These are phyloP conservation scores for Phaonia tiefii DNA, from an alignment of 2,888 invertebrate species.

Conservation along the genomic window DNA sequence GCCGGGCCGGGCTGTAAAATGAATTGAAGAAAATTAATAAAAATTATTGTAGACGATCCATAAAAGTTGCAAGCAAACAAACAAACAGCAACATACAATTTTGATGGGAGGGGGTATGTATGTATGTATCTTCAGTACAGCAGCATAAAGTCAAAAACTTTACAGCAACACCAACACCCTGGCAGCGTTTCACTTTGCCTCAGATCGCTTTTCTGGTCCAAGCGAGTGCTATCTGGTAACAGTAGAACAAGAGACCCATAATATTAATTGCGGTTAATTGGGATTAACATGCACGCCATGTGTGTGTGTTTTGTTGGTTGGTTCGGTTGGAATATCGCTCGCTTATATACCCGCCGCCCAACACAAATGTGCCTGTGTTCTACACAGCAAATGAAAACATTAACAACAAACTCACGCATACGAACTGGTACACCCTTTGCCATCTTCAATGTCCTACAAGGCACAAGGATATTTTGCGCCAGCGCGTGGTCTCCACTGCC, in stretches of 20 bases:
- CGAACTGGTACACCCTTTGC: not conserved
- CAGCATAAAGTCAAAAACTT: slow-evolving; percentile 36
- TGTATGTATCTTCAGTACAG: not conserved
- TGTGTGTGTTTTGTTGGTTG: slow-evolving; percentile 18
- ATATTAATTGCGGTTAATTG: slow-evolving; percentile 72
- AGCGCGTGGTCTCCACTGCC: not conserved
- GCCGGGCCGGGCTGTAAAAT: slow-evolving; percentile 11
- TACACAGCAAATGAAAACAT: not conserved
- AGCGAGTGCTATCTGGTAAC: slow-evolving; percentile 30
- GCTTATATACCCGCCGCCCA: too few relatives aligned
- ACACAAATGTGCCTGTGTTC: too few relatives aligned
- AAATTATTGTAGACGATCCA: slow-evolving; percentile 49
- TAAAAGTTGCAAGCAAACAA: slow-evolving; percentile 17
- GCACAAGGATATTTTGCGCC: not conserved
- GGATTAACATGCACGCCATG: slow-evolving; percentile 69
- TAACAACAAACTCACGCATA: not conserved
- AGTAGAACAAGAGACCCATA: slow-evolving; percentile 48
- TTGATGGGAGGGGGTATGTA: not conserved
- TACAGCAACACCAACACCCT: slow-evolving; percentile 1
- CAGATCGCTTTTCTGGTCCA: not conserved
- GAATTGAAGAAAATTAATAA: slow-evolving; percentile 57
- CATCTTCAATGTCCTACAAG: slow-evolving; percentile 27
- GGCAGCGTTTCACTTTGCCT: not conserved
- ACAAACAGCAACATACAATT: not conserved
- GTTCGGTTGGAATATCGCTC: too few relatives aligned